Evolutionary conservation across 1,140 invertebrate species (phyloP), one percentile per base, ranked within the genome.

Genomic region (Pseudomyrmex pallidus): DNA sequence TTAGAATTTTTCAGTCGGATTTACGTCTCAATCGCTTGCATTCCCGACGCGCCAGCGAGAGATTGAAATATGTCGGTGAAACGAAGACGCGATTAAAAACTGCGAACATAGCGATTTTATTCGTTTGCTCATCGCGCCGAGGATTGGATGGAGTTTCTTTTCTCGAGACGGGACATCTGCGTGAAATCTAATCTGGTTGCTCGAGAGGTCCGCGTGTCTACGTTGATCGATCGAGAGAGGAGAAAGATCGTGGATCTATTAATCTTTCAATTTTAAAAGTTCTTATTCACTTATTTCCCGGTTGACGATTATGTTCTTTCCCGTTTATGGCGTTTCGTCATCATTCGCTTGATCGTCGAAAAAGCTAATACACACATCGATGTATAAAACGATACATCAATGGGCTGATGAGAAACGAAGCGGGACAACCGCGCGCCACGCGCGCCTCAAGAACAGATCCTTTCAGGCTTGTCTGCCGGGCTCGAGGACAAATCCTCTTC

Each of bases 1-100:
- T 80, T 80, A 72, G 76, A 80, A 80, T 80, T 80, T 78, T 80
- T 80, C 64, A 72, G 12, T 15, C 7, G 8, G 54, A 80, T 72
- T 80, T 72, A 72, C 48, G 54, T 72, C 66, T 72, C 66, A 72
- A 72, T 80, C 35, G 17, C 57, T n/a, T n/a, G 44, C 74, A 68
- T 68, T 68, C 74, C 50, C 15, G 56, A 35, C 63, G 63, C 52
- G 52, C 54, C 64, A 35, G 35, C 35, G 35, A 35, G 20, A 46
- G 54, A 80, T 61, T 48, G 44, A 70, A 59, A 68, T 59, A 12
- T 25, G 44, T 70, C 54, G 66, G 9, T 15, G 64, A 22, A 13
- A 12, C 68, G 52, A 78, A 48, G 52, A 4, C 20, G 64, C 57
- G 50, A 52, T 10, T 12, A 48, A 13, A 68, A 59, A 35, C 13